Base-by-base conservation (phyloP, 2,113 vertebrate species). In the Gobius niger region DNA sequence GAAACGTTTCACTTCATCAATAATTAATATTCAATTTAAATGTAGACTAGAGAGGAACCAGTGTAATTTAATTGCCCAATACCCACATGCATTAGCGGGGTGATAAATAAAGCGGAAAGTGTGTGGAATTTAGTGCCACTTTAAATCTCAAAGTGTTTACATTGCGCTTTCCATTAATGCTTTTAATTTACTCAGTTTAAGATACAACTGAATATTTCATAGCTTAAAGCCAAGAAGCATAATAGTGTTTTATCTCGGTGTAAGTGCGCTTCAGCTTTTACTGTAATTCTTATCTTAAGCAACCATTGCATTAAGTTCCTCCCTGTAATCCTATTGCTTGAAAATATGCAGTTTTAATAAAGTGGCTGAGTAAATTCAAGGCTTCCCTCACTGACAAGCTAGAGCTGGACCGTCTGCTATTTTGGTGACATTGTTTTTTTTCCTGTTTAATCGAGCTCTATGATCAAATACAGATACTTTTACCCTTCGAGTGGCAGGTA, bases 111-210 rank as follows among this genome's bases (percentile, higher is more conserved):
- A n/a, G 57, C 40, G n/a, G 57, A 60, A n/a, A 42, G 40, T 60
- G 6, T 60, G 7, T 60, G 34, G 44, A 56, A 60, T 42, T 60
- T n/a, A 60, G 7, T 7, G 44, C 57, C 41, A 42, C 40, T 60
- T 60, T 57, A 11, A 60, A 1, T 9, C 57, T 44, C 57, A 9
- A 8, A 44, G 14, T 42, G 9, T 44, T 60, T 60, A 16, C 57
- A 44, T 60, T 60, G 42, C 15, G 16, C 40, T 60, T 60, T 60
- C 57, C 9, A 60, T 60, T 60, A 60, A 60, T 60, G 57, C 57
- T 42, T 60, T 16, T 60, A 60, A 60, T 60, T 60, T 60, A 4
- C 57, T 16, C 57, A 60, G 6, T 60, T 60, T 60, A 60, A 44
- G 57, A 5, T 3, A 8, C 12, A 42, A 60, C 40, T 60, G 40